Percentiles rank a stretch among this genome's conserved stretches.
phyloP scores from a whole-genome alignment of 2,113 vertebrate genomes.

The Ciconia boyciana region DNA sequence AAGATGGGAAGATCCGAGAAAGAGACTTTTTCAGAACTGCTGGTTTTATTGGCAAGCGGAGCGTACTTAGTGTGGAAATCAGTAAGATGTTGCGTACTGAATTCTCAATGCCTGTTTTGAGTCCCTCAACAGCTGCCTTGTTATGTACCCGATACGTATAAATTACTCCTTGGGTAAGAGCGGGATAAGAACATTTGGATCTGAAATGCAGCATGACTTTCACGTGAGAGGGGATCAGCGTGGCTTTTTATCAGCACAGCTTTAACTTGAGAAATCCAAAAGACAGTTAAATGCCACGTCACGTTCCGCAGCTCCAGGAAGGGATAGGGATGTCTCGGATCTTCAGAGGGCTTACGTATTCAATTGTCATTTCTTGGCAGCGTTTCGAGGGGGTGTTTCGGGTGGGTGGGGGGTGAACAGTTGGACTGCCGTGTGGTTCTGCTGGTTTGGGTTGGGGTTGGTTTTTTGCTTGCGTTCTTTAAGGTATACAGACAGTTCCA shows the following conservation, averaged over 20 bases:
- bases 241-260: not conserved
- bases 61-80: not conserved
- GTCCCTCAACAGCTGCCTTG: not conserved
- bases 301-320: not conserved
- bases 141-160: fast-evolving
- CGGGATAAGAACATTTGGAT: not conserved
- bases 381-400: not conserved
- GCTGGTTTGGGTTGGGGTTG: not conserved
- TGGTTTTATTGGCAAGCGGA: not conserved
- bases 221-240: not conserved
- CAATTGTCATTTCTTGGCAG: not conserved
- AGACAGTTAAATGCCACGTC: not conserved
- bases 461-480: not conserved
- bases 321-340: fast-evolving
- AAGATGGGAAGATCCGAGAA: fast-evolving
- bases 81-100: fast-evolving
- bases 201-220: not conserved
- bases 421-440: not conserved
- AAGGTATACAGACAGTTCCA: not conserved
- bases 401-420: not conserved
- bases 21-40: not conserved
- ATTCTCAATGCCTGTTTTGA: not conserved
- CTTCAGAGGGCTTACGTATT: not conserved
- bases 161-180: not conserved
- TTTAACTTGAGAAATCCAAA: not conserved